phyloP scores from a whole-genome alignment of 1,140 invertebrate genomes.

The Subanguina moxae region DNA sequence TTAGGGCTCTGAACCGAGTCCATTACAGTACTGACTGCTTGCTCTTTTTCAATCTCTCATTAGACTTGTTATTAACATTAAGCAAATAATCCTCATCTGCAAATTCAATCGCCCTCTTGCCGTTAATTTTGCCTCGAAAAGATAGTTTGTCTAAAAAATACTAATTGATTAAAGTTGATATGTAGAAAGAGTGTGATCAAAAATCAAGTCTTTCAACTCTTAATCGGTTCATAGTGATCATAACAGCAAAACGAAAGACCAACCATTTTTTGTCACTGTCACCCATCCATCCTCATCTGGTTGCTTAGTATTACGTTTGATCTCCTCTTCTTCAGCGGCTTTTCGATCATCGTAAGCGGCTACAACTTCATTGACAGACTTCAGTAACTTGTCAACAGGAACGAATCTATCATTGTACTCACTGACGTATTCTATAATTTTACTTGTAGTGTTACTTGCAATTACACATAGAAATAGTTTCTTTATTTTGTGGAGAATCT shows the following conservation, averaged over 20 bases:
- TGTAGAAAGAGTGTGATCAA: too few relatives aligned
- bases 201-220: too few relatives aligned
- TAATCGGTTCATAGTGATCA: too few relatives aligned
- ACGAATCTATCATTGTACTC: background rate
- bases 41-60: background rate
- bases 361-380: background rate
- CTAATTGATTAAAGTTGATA: too few relatives aligned
- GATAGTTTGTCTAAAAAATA: constrained; percentile 27
- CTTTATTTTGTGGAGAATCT: background rate
- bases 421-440: background rate
- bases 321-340: background rate
- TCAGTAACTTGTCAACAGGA: background rate
- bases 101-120: too few relatives aligned
- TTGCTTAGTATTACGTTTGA: background rate
- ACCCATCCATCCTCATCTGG: constrained; percentile 13
- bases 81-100: background rate
- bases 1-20: too few relatives aligned
- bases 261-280: constrained; percentile 17
- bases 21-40: background rate
- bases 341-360: background rate
- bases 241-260: background rate
- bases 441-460: too few relatives aligned
- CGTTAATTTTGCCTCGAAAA: constrained; percentile 18
- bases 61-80: background rate
- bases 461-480: too few relatives aligned